Base-by-base conservation (phyloP, 2,888 invertebrate genomes). In the Lochmaea crataegi region DNA sequence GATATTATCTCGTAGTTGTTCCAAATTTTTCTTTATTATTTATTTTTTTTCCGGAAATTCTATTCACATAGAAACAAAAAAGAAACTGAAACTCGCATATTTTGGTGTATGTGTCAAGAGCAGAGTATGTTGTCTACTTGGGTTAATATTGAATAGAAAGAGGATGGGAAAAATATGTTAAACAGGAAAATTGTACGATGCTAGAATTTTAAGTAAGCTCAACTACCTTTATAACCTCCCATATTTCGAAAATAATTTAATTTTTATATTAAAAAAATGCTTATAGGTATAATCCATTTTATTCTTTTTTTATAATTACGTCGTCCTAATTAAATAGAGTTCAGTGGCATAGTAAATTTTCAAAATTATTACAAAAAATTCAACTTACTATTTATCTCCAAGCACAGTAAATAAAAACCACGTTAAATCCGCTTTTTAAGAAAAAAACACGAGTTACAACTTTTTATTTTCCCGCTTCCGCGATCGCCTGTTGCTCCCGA, bases 401-500 rank as follows among this genome's bases (percentile, higher is more conserved):
- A 38, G 32, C 45, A 45, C 45, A 45, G 4, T 45, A 45, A 45
- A 45, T 38, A 38, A 45, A 45, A 12, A 12, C 45, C 45, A 14
- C 45, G 45, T 12, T 45, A 12, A 45, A 12, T 45, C 4, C 6
- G 45, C 12, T 45, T 7, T 38, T 38, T 38, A 38, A 51, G 14
- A 51, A 7, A 14, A 7, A 51, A 12, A n/a, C 16, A 11, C 14
- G n/a, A n/a, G 16, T 16, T 12, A 45, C 58, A n/a, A 18, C 16
- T 61, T 48, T 60, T 12, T 67, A 66, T 32, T 53, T 68, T 38
- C 42, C 57, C 65, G 71, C 56, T 32, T 56, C 14, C 48, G 69
- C 68, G 56, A 57, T 32, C 77, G 78, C 80, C 80, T 80, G 80
- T 80, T 80, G 80, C 80, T 71, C 64, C 45, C 26, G 63, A 10